Evolutionary conservation across 2,888 invertebrate species (phyloP).

Genomic region (Nymphalis polychloros): DNA sequence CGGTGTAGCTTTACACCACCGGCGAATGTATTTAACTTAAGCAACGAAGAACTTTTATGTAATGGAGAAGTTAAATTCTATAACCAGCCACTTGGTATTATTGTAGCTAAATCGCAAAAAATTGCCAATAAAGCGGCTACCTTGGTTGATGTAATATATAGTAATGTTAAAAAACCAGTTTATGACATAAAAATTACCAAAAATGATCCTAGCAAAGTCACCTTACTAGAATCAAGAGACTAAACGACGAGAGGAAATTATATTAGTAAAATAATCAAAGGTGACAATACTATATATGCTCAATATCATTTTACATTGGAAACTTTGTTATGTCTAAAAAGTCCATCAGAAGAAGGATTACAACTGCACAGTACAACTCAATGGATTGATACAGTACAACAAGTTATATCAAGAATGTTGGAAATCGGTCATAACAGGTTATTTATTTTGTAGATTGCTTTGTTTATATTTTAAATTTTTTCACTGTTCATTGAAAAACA

Average conservation of each 20-base stretch:
- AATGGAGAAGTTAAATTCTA: conserved; percentile 51
- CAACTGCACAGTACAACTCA: conserved; percentile 83
- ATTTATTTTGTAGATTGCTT: conserved; percentile 16
- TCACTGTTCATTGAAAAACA: background rate
- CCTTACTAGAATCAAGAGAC: background rate
- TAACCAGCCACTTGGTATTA: conserved; percentile 60
- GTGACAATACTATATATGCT: background rate
- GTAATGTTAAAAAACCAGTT: background rate
- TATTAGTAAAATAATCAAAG: background rate
- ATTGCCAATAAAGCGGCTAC: background rate
- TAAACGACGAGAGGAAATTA: background rate
- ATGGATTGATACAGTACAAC: conserved; percentile 81
- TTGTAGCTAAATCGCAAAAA: conserved; percentile 58
- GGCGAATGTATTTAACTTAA: conserved; percentile 31
- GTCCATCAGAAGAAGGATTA: conserved; percentile 86
- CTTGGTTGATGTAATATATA: background rate
- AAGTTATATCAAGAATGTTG: conserved; percentile 75
- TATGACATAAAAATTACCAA: background rate
- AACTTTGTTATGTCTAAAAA: conserved; percentile 78
- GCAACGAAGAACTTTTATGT: conserved; percentile 69
- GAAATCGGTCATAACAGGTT: conserved; percentile 82
- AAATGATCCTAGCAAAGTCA: background rate
- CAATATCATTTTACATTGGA: background rate
- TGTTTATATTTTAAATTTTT: too few species aligned
- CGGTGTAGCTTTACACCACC: conserved; percentile 78